Evolutionary conservation across 2,888 invertebrate species (phyloP), one percentile per base, ranked within the genome.

Genomic region (Magallana nippona): DNA sequence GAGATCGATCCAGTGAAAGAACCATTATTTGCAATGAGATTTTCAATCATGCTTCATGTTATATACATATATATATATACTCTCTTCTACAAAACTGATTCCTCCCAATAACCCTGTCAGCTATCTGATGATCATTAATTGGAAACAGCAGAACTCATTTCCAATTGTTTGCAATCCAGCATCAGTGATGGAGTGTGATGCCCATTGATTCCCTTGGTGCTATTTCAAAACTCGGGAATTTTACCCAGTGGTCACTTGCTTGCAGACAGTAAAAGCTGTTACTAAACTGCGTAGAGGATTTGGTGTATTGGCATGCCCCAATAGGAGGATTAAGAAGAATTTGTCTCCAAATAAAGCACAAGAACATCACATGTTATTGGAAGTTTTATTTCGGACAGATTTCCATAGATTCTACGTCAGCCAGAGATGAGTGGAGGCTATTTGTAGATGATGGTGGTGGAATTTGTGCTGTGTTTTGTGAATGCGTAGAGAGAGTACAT

Each of bases 101-200:
- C 32, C 27, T 63, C 63, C 63, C 10, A 5, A 71, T 10, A 27
- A 27, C 15, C 22, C 22, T 71, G 63, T 19, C 13, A 13, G 32
- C 19, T 22, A 71, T 71, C 71, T 71, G 71, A 71, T 71, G 71
- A 22, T 71, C 27, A 71, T 71, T 71, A 71, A 71, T 71, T 71
- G 71, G 71, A 71, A 22, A 71, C 71, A 27, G 71, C 71, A 71
- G 71, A 71, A 71, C 27, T 71, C 63, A 63, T 63, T 63, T 63
- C 63, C 63, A 63, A 19, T 63, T 71, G 71, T 13, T 22, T 32
- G 22, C 71, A 27, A 71, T 71, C 71, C 32, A 71, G 27, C 71
- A 27, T 15, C 32, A 71, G 32, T 71, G 71, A 71, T 71, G 27
- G n/a, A 19, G 17, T 71, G 71, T 22, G 71, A 27, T 27, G 71